Base-by-base conservation (phyloP, 2,113 vertebrate species). In the Procavia capensis region DNA sequence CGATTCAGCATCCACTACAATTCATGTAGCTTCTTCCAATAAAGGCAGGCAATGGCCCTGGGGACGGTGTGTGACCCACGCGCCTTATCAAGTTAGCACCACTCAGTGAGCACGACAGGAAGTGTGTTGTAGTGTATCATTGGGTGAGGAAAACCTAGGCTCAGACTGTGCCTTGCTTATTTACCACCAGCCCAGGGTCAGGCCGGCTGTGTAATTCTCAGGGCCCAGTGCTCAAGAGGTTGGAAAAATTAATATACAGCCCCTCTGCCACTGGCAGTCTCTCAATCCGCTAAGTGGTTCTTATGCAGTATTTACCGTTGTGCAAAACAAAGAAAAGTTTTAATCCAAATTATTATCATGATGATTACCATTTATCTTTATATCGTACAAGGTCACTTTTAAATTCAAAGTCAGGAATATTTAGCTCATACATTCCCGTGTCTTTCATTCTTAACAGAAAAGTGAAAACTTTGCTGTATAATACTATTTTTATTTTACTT, bases 301-400 rank as follows among this genome's bases (percentile, higher is more conserved):
- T 90, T 50, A 78, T 82, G 82, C 88, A n/a, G 27, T 79, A 45
- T 66, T 93, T 68, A 91, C 79, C 80, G 13, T 31, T 63, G 43
- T 36, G 79, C 29, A 10, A 54, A 82, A 41, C 43, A 79, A 59
- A 54, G 50, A 13, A 54, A 54, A 84, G 2, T 24, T 31, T 76
- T 10, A 50, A 47, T 43, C 85, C 31, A 84, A 82, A 76, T 45
- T 57, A 63, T 61, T 84, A n/a, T 27, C 61, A 41, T 88, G 31
- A 64, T 16, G 13, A 16, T 54, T 54, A 54, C 50, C 50, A 54
- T 54, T 54, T 54, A 54, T 13, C 50, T 54, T 54, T 54, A 54
- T 16, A 54, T 16, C 17, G 50, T 54, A 13, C 50, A 54, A 54
- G 13, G 50, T 20, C n/a, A 19, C 68, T 75, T 78, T 91, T 54